phyloP scores from a whole-genome alignment of 2,888 invertebrate species.

The Caradrina kadenii region DNA sequence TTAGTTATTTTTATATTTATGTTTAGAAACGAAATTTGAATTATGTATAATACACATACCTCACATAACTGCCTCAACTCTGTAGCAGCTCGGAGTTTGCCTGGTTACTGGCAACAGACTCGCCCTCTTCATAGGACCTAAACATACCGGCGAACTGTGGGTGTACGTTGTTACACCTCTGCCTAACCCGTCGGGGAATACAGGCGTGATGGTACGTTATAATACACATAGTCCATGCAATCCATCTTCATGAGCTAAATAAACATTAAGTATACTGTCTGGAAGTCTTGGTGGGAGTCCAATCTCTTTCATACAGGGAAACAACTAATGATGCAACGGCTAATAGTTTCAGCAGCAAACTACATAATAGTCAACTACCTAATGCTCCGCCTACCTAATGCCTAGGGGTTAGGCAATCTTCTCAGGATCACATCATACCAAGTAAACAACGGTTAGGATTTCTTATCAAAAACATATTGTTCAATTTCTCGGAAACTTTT shows the following conservation, averaged over 20 bases:
- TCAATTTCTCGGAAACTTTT: constrained; percentile 9
- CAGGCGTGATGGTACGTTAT: no score
- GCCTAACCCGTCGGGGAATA: no score
- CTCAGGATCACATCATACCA: neutral
- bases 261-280: neutral
- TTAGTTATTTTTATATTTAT: no score
- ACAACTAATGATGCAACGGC: neutral
- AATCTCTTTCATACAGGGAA: neutral
- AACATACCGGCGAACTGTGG: no score
- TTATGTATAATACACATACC: no score
- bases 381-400: neutral
- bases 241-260: neutral
- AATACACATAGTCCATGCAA: neutral
- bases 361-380: neutral
- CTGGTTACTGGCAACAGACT: no score
- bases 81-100: no score
- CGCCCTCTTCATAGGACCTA: no score
- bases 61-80: no score
- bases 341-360: neutral
- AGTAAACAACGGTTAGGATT: constrained; percentile 11
- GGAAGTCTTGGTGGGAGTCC: neutral
- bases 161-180: no score
- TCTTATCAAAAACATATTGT: constrained; percentile 6
- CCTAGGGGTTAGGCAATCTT: neutral
- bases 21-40: no score